Base-by-base conservation (phyloP, 2,888 invertebrate genomes). In the Acanthacorydalis orientalis region DNA sequence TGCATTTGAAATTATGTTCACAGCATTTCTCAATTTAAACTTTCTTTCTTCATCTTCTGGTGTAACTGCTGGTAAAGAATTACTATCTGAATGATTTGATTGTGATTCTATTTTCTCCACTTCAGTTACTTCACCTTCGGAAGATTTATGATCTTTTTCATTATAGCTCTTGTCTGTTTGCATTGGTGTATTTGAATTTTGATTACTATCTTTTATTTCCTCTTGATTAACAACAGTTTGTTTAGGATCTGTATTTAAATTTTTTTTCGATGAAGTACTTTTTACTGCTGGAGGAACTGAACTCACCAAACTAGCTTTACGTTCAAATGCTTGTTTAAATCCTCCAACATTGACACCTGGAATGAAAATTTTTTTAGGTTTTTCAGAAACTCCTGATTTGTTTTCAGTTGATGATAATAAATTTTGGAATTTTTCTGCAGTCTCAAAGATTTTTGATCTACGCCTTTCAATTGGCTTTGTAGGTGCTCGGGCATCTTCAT, bases 311-410 rank as follows among this genome's bases (percentile, higher is more conserved):
- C 80, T 82, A 1, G 83, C 83, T 63, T 83, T 80, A 47, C 84
- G 72, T 63, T 90, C 88, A 59, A 87, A 90, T 56, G 85, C 87
- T 57, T 83, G 83, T 56, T 88, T 89, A 55, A 84, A 88, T 59
- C 83, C 88, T 46, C 84, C 86, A 1, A 90, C 88, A 61, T 83
- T 88, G 12, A 87, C 85, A 33, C 75, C 74, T 32, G 87, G 83
- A 59, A 88, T 82, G 53, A 84, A 78, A 45, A 87, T 72, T 64
- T 87, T 89, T 64, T 85, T 87, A 34, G 81, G 81, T 60, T 85
- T 85, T 44, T 67, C 67, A 8, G 55, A 52, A 9, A 57, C 49
- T 16, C 53, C 46, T 9, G 60, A 52, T 56, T 62, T 64, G 14
- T 57, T 53, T 49, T 64, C 65, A 9, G 57, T 59, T 6, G 62